These are phyloP conservation scores for Clarias gariepinus DNA, from an alignment of 2,113 vertebrate genomes.

Conservation along the genomic window DNA sequence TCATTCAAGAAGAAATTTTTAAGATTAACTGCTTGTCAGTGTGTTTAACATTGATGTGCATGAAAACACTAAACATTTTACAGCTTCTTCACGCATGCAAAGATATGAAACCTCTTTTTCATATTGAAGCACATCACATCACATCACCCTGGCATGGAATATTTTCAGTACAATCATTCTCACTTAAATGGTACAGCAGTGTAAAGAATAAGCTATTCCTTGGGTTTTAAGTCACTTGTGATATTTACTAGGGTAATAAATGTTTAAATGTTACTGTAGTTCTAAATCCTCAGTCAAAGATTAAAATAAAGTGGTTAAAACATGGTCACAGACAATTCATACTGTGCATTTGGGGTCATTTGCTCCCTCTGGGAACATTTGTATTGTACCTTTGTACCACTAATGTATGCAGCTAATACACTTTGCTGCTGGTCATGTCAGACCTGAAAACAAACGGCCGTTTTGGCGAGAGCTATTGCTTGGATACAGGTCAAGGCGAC, in stretches of 20 bases:
- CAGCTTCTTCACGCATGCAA: not conserved
- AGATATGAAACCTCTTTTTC: not conserved
- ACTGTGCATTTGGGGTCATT: not conserved
- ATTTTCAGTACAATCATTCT: not conserved
- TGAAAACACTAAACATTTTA: not conserved
- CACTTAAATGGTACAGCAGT: not conserved
- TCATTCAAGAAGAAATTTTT: not conserved
- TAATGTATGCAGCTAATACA: not conserved
- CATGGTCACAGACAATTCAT: not conserved
- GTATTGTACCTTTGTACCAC: no score
- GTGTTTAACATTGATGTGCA: not conserved
- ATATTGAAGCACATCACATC: not conserved
- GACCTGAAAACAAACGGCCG: constrained; percentile 23
- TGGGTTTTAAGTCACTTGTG: not conserved
- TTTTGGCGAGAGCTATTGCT: constrained; percentile 20
- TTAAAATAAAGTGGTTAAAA: not conserved
- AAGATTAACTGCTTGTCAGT: not conserved
- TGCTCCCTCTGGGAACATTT: not conserved
- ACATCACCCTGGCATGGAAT: not conserved
- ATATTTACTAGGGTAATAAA: not conserved
- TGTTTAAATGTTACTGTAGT: not conserved
- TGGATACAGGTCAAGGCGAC: constrained; percentile 29
- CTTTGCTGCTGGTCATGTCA: constrained; percentile 25
- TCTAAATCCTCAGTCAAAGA: not conserved
- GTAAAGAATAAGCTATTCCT: not conserved